These are phyloP conservation scores for Sarcophaga subvicina DNA, from an alignment of 2,888 invertebrate species.

Conservation along the genomic window DNA sequence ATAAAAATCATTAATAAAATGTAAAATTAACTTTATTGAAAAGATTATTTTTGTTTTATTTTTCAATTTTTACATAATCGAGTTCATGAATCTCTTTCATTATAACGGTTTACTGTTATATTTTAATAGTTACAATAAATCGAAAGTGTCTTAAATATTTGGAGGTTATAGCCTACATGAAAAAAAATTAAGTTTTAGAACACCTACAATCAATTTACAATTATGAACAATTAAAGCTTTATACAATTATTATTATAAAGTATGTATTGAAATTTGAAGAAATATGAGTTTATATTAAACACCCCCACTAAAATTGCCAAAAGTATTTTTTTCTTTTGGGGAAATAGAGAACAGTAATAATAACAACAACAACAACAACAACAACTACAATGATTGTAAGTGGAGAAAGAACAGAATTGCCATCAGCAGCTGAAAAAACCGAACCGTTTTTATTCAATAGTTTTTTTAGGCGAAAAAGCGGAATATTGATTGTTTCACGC, in stretches of 20 bases:
- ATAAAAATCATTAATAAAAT: slow-evolving; percentile 1
- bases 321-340: background rate
- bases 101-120: slow-evolving; percentile 55
- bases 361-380: background rate
- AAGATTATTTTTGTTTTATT: background rate
- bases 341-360: background rate
- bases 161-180: slow-evolving; percentile 63
- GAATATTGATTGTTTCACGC: slow-evolving; percentile 66
- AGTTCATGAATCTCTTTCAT: background rate
- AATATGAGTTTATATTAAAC: slow-evolving; percentile 6
- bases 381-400: background rate
- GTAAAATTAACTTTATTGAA: background rate
- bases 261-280: background rate
- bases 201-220: slow-evolving; percentile 50
- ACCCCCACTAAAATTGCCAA: slow-evolving; percentile 24
- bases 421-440: slow-evolving; percentile 22
- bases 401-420: background rate
- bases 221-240: slow-evolving; percentile 37
- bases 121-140: slow-evolving; percentile 15
- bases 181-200: background rate
- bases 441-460: slow-evolving; percentile 32
- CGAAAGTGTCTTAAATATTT: slow-evolving; percentile 43
- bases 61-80: background rate
- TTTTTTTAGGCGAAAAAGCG: slow-evolving; percentile 1
- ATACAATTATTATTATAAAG: background rate